These are phyloP conservation scores for Helostoma temminkii DNA, from an alignment of 2,797 vertebrate species.

Conservation along the genomic window DNA sequence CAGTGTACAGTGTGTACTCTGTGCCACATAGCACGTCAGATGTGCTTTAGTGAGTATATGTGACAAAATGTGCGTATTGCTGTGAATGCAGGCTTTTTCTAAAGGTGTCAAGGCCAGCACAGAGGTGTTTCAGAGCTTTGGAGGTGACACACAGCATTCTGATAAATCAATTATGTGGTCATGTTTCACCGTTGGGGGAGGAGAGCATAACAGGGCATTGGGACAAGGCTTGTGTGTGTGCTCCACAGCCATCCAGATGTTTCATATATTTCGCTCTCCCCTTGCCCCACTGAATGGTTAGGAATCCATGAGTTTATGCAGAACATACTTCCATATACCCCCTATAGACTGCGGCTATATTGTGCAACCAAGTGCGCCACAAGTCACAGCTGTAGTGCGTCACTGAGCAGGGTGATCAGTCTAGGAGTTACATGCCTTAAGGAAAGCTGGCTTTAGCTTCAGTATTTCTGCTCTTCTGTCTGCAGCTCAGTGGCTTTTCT, in stretches of 20 bases:
- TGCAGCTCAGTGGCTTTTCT: constrained; percentile 11
- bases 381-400: constrained; percentile 52
- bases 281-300: constrained; percentile 63
- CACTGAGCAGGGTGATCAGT: constrained; percentile 13
- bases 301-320: constrained; percentile 77
- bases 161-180: constrained; percentile 82
- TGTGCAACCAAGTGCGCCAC: constrained; percentile 44
- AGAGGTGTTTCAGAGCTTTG: constrained; percentile 45
- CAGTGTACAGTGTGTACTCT: background rate
- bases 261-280: constrained; percentile 77
- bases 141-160: constrained; percentile 67
- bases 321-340: constrained; percentile 66
- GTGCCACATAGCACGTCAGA: constrained; percentile 28
- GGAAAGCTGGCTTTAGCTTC: constrained; percentile 31
- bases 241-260: constrained; percentile 74
- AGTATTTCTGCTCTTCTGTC: background rate
- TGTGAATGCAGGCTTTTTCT: constrained; percentile 10
- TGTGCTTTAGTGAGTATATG: constrained; percentile 15
- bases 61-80: constrained; percentile 17
- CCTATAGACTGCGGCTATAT: constrained; percentile 39
- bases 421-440: constrained; percentile 29
- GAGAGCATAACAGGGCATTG: constrained; percentile 39
- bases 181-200: constrained; percentile 72
- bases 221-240: constrained; percentile 6
- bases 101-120: constrained; percentile 57